Percentiles rank a stretch among this genome's conserved stretches.
These are phyloP conservation scores for Trichechus manatus DNA, from an alignment of 2,113 vertebrate species.

Conservation along the genomic window DNA sequence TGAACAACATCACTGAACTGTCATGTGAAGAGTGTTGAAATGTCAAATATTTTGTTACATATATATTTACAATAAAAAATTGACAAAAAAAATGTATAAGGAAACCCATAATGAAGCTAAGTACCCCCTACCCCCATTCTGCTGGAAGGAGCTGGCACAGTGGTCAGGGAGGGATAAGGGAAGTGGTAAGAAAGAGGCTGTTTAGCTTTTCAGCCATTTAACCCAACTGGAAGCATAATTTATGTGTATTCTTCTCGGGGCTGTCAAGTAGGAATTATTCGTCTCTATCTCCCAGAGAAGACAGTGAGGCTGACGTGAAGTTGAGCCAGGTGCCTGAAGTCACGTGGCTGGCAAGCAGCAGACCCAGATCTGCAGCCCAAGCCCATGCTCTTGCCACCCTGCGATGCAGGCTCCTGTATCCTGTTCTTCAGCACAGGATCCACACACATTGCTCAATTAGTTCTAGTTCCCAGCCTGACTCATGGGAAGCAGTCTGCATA, in stretches of 20 bases:
- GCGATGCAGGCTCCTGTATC: not conserved
- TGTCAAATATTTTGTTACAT: no score
- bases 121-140: not conserved
- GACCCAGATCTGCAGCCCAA: not conserved
- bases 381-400: not conserved
- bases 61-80: no score
- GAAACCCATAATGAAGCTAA: not conserved
- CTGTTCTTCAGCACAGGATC: not conserved
- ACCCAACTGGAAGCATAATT: not conserved
- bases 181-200: no score
- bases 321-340: not conserved
- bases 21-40: no score
- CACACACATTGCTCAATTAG: not conserved
- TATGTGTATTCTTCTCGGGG: not conserved
- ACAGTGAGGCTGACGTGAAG: not conserved
- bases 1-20: no score
- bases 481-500: not conserved
- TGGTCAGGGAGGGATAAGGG: no score
- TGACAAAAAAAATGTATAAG: not conserved
- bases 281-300: slow-evolving; percentile 25
- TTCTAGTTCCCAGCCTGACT: not conserved
- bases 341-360: not conserved
- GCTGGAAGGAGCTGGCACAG: not conserved
- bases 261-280: not conserved
- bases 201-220: not conserved